Evolutionary conservation across 2,113 vertebrate species (phyloP), one percentile per base, ranked within the genome.

Genomic region (Dunckerocampus dactyliophorus): DNA sequence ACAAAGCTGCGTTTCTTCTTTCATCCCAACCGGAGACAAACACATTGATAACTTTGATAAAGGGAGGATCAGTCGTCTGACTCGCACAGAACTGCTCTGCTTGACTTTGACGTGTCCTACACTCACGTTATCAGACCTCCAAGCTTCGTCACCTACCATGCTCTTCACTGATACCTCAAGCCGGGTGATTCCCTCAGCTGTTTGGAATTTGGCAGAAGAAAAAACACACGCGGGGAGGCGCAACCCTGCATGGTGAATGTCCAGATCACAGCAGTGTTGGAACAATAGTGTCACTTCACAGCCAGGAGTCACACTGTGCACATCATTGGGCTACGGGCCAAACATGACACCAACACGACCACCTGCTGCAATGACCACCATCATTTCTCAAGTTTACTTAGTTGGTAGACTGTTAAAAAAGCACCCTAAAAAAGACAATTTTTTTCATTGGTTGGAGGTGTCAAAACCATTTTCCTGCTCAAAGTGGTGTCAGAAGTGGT

Each of bases 171-270:
- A 65, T 66, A 68, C 53, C 52, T 61, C 68, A 79, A 74, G 69
- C 63, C 11, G 22, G 62, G 54, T 77, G 68, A 58, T 80, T 75
- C 69, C 53, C 53, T 87, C 82, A 85, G 72, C 4, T 1, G 63
- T 79, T 81, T 81, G 85, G 81, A 79, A 87, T 86, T 65, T 78
- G 70, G 76, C 68, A 76, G 53, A 15, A 80, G 69, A 43, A 43
- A 14, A 43, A 12, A 43, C 39, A 43, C 11, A 67, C 76, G 72
- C 64, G 70, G 72, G 65, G 49, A 53, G 6, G 5, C 46, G 55
- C 62, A 62, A 56, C 62, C 71, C 47, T 79, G 60, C 47, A 54
- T 62, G 60, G 58, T 59, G 49, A 65, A 19, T 50, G 39, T 83
- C 71, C 73, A 76, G 64, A 75, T 58, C 55, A 16, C 63, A 5